Base-by-base conservation (phyloP, 1,140 invertebrate genomes). In the Hyphantria cunea region DNA sequence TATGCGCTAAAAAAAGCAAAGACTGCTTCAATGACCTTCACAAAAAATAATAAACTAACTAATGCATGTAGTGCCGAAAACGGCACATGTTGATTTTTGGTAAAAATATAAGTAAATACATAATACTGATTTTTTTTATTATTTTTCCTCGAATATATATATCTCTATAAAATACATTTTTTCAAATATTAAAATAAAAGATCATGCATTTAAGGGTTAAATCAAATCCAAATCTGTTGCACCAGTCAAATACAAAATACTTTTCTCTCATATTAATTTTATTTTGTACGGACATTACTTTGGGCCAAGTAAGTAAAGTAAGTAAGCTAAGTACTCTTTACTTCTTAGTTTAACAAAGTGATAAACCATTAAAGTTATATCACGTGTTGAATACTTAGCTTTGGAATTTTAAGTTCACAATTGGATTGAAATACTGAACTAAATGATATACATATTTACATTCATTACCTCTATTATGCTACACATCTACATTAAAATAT, bases 1-100 rank as follows among this genome's bases (percentile, higher is more conserved):
- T 66, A 66, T 66, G 64, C 41, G 32, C 10, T 45, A 70, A 66
- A 25, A 71, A 71, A 53, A 55, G 37, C 15, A 72, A 69, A 64
- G 67, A 34, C n/a, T n/a, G n/a, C n/a, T n/a, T n/a, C n/a, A n/a
- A n/a, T n/a, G n/a, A n/a, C n/a, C n/a, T n/a, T n/a, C n/a, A n/a
- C n/a, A n/a, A n/a, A n/a, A n/a, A n/a, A n/a, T n/a, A n/a, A n/a
- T n/a, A n/a, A n/a, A n/a, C n/a, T n/a, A n/a, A n/a, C n/a, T n/a
- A n/a, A n/a, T n/a, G n/a, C n/a, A n/a, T n/a, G n/a, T n/a, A n/a
- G 33, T 6, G 33, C 10, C 33, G 33, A 34, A 34, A 34, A 34
- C 33, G 33, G 33, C 33, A 34, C 33, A 34, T 34, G 33, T 6
- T 34, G 33, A 6, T 34, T 34, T 34, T 34, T 34, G 6, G 6